A percentile compares a stretch with the other conserved stretches of the same genome.
Evolutionary conservation across 2,113 vertebrate genomes (phyloP).

Genomic region (Periophthalmodon schlosseri): DNA sequence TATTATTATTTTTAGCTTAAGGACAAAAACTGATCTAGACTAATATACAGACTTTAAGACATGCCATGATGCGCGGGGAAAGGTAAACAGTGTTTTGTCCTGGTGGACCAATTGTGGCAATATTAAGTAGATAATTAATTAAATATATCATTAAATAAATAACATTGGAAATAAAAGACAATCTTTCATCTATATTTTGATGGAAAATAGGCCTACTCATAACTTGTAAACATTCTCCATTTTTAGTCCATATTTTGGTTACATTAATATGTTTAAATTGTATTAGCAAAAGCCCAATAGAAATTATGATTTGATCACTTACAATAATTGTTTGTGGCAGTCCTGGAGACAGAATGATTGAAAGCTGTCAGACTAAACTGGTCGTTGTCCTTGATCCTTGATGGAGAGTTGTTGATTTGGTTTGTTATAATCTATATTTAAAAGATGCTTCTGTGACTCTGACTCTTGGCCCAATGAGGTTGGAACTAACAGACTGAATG

Average conservation of each 20-base stretch:
- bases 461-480: slow-evolving; percentile 8
- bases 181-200: no score
- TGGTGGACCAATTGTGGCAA: no score
- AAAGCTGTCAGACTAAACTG: background rate
- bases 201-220: no score
- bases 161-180: no score
- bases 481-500: slow-evolving; percentile 30
- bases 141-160: no score
- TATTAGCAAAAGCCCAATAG: background rate
- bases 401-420: background rate
- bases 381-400: background rate
- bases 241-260: background rate
- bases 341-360: background rate
- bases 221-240: background rate
- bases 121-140: no score
- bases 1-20: no score
- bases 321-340: background rate
- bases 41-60: no score
- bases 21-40: no score
- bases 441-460: background rate
- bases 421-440: background rate
- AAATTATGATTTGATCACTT: background rate
- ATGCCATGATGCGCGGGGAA: no score
- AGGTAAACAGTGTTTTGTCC: no score
- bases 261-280: no score